Evolutionary conservation across 2,113 vertebrate genomes (phyloP).

Genomic region (Ptyas mucosa): DNA sequence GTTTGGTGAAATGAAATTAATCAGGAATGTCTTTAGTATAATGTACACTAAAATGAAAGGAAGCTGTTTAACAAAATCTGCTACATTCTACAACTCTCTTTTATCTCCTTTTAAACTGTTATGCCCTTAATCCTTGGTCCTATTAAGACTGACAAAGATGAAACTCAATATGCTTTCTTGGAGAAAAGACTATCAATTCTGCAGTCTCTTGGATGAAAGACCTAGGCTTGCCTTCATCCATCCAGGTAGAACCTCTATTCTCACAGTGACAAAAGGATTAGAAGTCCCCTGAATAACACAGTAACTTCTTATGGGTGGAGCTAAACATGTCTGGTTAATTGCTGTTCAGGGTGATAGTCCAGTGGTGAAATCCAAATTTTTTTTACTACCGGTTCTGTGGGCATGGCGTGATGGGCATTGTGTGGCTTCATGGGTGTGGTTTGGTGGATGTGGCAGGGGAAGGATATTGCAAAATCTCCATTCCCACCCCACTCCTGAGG

Average conservation of each 20-base stretch:
- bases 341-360: neutral
- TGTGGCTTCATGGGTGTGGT: too few species aligned
- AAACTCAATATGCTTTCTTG: neutral
- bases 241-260: neutral
- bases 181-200: neutral
- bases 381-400: too few species aligned
- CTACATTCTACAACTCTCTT: neutral
- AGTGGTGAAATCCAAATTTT: too few species aligned
- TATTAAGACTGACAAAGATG: neutral
- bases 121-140: neutral
- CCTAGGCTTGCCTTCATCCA: neutral
- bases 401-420: too few species aligned
- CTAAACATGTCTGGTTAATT: neutral
- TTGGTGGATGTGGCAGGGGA: too few species aligned
- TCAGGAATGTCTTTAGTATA: neutral
- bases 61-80: constrained; percentile 8
- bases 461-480: too few species aligned
- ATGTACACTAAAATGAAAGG: neutral
- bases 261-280: neutral
- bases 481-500: too few species aligned
- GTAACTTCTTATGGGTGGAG: neutral
- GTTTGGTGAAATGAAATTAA: neutral
- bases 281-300: neutral
- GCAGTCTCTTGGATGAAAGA: neutral
- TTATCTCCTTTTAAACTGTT: neutral